These are phyloP conservation scores for Cyprichromis sp. DNA, from an alignment of 2,113 vertebrate genomes.

Conservation along the genomic window DNA sequence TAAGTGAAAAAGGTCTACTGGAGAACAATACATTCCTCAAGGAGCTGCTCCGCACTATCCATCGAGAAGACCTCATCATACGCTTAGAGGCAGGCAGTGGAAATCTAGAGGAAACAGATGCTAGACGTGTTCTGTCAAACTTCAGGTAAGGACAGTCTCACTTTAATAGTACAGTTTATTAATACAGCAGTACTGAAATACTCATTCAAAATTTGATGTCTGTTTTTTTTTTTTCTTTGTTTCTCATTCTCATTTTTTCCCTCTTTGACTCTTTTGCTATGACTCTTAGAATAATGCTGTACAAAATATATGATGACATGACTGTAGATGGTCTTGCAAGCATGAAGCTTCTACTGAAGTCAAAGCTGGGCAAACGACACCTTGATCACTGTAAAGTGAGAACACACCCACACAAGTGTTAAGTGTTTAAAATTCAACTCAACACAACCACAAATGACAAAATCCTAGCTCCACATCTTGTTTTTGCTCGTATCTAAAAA, in stretches of 20 bases:
- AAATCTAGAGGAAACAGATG: background rate
- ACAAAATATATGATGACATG: constrained; percentile 51
- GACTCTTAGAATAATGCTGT: constrained; percentile 64
- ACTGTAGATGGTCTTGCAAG: constrained; percentile 8
- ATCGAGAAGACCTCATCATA: constrained; percentile 45
- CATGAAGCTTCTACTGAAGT: constrained; percentile 54
- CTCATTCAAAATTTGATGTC: background rate
- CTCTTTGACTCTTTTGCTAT: background rate
- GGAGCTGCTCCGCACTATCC: constrained; percentile 59
- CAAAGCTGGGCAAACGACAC: constrained; percentile 17
- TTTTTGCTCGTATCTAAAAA: background rate
- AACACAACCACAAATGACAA: background rate
- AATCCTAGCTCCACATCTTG: background rate
- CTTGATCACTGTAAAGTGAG: constrained; percentile 53
- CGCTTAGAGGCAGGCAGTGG: background rate
- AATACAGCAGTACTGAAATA: background rate
- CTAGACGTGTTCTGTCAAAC: constrained; percentile 22
- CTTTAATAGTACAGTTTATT: background rate
- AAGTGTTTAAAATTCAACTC: background rate
- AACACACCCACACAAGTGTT: background rate
- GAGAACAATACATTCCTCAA: constrained; percentile 29
- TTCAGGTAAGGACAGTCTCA: constrained; percentile 56
- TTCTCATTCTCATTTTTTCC: background rate
- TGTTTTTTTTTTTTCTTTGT: background rate
- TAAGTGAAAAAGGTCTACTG: constrained; percentile 53